Evolutionary conservation across 2,113 vertebrate species (phyloP).

Genomic region (Hypanus sabinus): DNA sequence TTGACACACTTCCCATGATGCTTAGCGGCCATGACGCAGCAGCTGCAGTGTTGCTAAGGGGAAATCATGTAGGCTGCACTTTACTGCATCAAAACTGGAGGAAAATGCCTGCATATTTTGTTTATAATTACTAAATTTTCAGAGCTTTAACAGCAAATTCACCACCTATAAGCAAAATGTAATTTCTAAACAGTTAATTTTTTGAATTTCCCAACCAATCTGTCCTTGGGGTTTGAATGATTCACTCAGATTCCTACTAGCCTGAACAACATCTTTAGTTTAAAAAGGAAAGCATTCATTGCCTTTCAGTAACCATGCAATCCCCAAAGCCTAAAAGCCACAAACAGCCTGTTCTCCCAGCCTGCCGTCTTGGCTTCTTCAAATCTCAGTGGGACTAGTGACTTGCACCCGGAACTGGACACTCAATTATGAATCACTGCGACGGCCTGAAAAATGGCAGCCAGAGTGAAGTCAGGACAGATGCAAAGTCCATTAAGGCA

Average conservation of each 20-base stretch:
- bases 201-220: not conserved
- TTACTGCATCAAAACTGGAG: too few species aligned
- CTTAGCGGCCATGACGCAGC: too few species aligned
- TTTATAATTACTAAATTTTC: too few species aligned
- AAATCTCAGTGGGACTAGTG: not conserved
- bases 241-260: not conserved
- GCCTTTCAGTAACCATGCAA: not conserved
- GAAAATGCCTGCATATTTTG: too few species aligned
- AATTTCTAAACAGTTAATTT: too few species aligned
- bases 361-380: not conserved
- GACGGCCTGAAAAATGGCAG: not conserved
- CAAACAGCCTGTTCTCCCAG: too few species aligned
- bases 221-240: not conserved
- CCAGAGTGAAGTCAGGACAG: not conserved
- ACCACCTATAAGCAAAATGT: too few species aligned
- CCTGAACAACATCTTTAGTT: not conserved
- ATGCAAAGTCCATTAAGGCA: slow-evolving; percentile 2
- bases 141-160: too few species aligned
- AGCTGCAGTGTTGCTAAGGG: too few species aligned
- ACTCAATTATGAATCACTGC: not conserved
- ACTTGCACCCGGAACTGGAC: not conserved
- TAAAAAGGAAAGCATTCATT: not conserved
- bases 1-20: too few species aligned
- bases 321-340: not conserved
- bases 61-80: too few species aligned